phyloP scores from a whole-genome alignment of 2,888 invertebrate genomes.

The Nomada lathburiana region DNA sequence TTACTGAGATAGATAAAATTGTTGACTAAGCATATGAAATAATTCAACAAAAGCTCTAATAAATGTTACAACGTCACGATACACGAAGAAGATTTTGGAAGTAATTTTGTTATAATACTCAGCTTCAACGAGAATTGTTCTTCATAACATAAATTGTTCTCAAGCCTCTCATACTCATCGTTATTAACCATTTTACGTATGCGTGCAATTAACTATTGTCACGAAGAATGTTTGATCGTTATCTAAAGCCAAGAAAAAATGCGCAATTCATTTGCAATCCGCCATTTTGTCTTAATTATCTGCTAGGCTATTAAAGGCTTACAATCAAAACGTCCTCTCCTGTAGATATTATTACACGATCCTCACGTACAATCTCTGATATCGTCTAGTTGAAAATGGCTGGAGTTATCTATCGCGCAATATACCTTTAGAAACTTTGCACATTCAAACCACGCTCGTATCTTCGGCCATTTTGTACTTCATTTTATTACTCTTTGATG shows the following conservation, averaged over 20 bases:
- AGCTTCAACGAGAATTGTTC: background rate
- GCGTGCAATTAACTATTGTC: background rate
- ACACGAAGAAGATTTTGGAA: background rate
- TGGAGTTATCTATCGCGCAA: slow-evolving; percentile 29
- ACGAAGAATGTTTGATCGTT: background rate
- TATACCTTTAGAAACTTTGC: background rate
- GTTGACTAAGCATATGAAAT: slow-evolving; percentile 14
- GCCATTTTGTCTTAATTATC: slow-evolving; percentile 16
- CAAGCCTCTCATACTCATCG: background rate
- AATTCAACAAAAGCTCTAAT: slow-evolving; percentile 18
- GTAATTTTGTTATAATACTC: background rate
- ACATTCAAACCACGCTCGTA: slow-evolving; percentile 11
- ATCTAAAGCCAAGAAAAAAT: background rate
- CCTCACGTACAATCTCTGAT: slow-evolving; percentile 25
- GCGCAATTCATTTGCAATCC: background rate
- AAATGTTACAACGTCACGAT: background rate
- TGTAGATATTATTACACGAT: slow-evolving; percentile 20
- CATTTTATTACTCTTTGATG: slow-evolving; percentile 19
- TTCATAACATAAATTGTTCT: background rate
- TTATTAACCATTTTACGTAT: background rate
- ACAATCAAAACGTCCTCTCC: slow-evolving; percentile 8
- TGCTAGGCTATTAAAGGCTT: background rate
- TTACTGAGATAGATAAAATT: slow-evolving; percentile 18
- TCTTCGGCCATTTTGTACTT: slow-evolving; percentile 17
- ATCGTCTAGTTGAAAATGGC: slow-evolving; percentile 31